Base-by-base conservation (phyloP, 2,888 invertebrate genomes). In the Spodoptera exigua region DNA sequence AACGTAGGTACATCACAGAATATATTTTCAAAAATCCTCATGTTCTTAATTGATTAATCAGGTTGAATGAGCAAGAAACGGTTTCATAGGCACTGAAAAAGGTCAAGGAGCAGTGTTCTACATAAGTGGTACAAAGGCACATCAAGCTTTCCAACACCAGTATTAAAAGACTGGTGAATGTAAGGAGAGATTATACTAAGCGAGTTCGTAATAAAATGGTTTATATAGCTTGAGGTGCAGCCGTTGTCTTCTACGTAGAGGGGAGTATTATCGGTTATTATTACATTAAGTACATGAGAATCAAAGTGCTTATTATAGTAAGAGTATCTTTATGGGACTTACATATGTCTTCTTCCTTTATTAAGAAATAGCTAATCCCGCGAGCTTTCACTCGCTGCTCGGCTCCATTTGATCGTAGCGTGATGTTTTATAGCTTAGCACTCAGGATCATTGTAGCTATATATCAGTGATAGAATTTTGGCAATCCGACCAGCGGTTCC, bases 201-300 rank as follows among this genome's bases (percentile, higher is more conserved):
- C n/a, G n/a, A n/a, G n/a, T n/a, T n/a, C n/a, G n/a, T n/a, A n/a
- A n/a, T n/a, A n/a, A n/a, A n/a, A n/a, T n/a, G n/a, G n/a, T n/a
- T n/a, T n/a, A n/a, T n/a, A n/a, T n/a, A n/a, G n/a, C n/a, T n/a
- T n/a, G n/a, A n/a, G n/a, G n/a, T n/a, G 70, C 55, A 37, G 55
- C 70, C 55, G n/a, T n/a, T n/a, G n/a, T n/a, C 70, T 70, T 47
- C 54, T 43, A 12, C 36, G 5, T 7, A 64, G 47, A 65, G 27
- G 47, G 17, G 13, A 16, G 64, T 70, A 65, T 65, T 70, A 65
- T 65, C 70, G 43, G 47, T 48, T 37, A 36, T 65, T 70, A 65
- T 65, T 65, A 70, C 44, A 70, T 65, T 65, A n/a, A n/a, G n/a
- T n/a, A 70, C 27, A 39, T 47, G 64, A 46, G 70, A 70, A 70